phyloP scores from a whole-genome alignment of 2,888 invertebrate genomes.

The Anagyrus pseudococci region DNA sequence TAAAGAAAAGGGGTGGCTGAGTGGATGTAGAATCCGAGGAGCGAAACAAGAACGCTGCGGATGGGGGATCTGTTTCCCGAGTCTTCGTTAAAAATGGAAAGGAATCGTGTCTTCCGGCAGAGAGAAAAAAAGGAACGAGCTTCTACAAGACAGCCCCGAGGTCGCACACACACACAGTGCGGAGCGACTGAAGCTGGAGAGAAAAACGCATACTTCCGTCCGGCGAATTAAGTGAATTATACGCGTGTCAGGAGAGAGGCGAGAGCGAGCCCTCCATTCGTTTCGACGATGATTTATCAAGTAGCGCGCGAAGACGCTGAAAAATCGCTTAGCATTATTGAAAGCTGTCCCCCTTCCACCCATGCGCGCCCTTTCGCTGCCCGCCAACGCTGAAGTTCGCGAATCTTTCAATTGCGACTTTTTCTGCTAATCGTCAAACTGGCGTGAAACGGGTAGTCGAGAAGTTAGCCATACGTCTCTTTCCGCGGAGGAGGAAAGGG shows the following conservation, averaged over 20 bases:
- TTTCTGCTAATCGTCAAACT: constrained; percentile 18
- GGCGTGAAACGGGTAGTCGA: too few relatives aligned
- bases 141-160: not conserved
- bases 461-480: too few relatives aligned
- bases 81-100: constrained; percentile 14
- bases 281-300: constrained; percentile 16
- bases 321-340: constrained; percentile 18
- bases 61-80: constrained; percentile 5
- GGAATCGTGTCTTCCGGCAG: not conserved
- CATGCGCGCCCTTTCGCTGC: too few relatives aligned
- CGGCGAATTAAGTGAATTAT: constrained; percentile 18
- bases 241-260: not conserved
- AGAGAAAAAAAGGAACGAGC: not conserved
- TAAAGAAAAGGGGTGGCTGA: too few relatives aligned
- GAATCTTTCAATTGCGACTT: constrained; percentile 28
- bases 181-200: not conserved
- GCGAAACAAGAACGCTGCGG: too few relatives aligned
- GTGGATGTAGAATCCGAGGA: too few relatives aligned
- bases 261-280: not conserved
- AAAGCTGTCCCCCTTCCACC: constrained; percentile 25
- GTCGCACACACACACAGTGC: not conserved
- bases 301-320: not conserved
- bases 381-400: not conserved
- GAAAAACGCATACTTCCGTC: not conserved
- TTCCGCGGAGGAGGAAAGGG: too few relatives aligned